Base-by-base conservation (phyloP, 2,888 invertebrate species). In the Macrophya alboannulata region DNA sequence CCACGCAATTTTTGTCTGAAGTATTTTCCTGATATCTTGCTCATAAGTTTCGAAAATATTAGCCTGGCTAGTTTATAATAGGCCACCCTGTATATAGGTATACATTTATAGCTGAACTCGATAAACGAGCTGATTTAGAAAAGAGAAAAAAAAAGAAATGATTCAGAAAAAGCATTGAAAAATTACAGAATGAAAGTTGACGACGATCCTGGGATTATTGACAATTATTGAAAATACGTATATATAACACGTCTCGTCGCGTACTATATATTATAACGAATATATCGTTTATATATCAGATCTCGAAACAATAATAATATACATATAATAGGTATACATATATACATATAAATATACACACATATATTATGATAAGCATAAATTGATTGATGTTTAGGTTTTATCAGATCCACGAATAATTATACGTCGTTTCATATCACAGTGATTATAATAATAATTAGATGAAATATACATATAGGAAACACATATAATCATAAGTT, bases 361-460 rank as follows among this genome's bases (percentile, higher is more conserved):
- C 55, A n/a, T 17, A 17, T 55, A 55, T 55, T 0, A 55, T 31
- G n/a, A 31, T 31, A 31, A 31, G 31, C 31, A 74, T 43, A 4
- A 45, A 74, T 74, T 21, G 17, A 45, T 74, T 21, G 43, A 72
- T 37, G 10, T 72, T 72, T 21, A n/a, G 45, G 9, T n/a, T 37
- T 45, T 77, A 37, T 55, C 55, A 40, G 31, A 21, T 15, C 1
- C 25, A 10, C n/a, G 45, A 55, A 55, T 76, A 85, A 85, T 51
- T 71, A 51, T 59, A 84, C 79, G 84, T 85, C 81, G 65, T 59
- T 40, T 21, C 77, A 62, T 79, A 55, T 85, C 40, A 82, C 43
- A 87, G 77, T 77, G 51, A 77, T 55, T 55, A 31, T 10, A 25
- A 25, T 25, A 15, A 10, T 37, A 74, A 74, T 17, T 74, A 68